Evolutionary conservation across 2,113 vertebrate species (phyloP).

Genomic region (Scomber colias): DNA sequence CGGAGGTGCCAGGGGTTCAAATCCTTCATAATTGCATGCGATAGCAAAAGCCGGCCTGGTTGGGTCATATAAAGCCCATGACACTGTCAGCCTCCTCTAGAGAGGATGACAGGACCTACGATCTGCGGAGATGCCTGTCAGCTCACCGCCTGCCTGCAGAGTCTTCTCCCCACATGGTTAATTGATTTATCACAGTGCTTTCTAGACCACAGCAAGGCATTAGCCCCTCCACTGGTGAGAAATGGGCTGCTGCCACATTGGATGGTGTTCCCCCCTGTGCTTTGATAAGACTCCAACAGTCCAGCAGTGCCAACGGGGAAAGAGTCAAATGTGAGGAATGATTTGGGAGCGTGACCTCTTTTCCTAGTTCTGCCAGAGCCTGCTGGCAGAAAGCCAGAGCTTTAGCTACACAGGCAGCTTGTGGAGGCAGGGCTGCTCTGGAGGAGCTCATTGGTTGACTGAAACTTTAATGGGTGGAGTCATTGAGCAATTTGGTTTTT

Average conservation of each 20-base stretch:
- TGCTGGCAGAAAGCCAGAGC: conserved; percentile 6
- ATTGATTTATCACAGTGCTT: conserved; percentile 82
- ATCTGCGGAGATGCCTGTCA: conserved; percentile 72
- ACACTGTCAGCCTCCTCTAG: conserved; percentile 70
- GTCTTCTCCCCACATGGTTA: conserved; percentile 43
- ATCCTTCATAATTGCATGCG: conserved; percentile 31
- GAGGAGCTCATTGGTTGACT: not conserved
- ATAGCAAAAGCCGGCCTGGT: conserved; percentile 39
- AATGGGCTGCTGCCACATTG: conserved; percentile 43
- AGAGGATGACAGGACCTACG: conserved; percentile 64
- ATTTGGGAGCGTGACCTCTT: conserved; percentile 47
- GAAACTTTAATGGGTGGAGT: not conserved
- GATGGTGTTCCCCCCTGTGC: conserved; percentile 31
- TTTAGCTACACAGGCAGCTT: not conserved
- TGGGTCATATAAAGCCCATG: conserved; percentile 49
- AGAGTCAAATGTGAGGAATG: conserved; percentile 37
- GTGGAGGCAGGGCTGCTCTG: not conserved
- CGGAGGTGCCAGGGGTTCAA: conserved; percentile 55
- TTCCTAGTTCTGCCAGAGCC: conserved; percentile 47
- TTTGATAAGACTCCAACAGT: conserved; percentile 64
- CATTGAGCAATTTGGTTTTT: not conserved
- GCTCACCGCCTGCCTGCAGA: conserved; percentile 47
- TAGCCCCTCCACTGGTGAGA: conserved; percentile 74
- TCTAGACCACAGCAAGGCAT: conserved; percentile 54
- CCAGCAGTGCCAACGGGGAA: conserved; percentile 18